Percentiles rank a stretch among this genome's conserved stretches.
phyloP scores from a whole-genome alignment of 2,888 invertebrate species.

The Rotaria socialis region DNA sequence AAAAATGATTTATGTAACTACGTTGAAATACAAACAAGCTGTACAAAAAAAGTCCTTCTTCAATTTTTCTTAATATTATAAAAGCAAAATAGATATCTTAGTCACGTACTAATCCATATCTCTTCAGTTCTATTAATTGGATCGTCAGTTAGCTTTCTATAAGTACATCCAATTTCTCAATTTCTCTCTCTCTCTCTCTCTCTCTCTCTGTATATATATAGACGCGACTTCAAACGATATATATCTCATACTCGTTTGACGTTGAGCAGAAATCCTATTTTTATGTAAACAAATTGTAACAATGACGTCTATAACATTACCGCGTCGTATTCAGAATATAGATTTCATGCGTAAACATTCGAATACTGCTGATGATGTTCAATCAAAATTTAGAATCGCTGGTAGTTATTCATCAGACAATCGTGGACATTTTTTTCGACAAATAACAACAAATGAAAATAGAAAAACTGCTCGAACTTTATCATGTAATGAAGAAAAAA shows the following conservation, averaged over 20 bases:
- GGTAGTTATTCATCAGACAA: not conserved
- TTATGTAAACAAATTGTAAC: not conserved
- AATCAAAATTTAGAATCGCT: not conserved
- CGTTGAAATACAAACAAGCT: too few relatives aligned
- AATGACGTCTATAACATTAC: not conserved
- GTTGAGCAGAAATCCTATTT: too few relatives aligned
- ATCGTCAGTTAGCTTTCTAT: not conserved
- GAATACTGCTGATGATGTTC: not conserved
- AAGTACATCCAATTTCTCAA: too few relatives aligned
- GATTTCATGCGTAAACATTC: not conserved
- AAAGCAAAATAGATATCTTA: not conserved
- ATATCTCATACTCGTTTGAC: not conserved
- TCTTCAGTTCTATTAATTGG: not conserved
- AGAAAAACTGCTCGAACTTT: not conserved
- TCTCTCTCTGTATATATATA: too few relatives aligned
- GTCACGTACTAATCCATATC: not conserved
- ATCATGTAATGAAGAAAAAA: not conserved
- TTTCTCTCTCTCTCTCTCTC: not conserved
- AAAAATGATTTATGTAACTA: not conserved
- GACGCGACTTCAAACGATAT: not conserved
- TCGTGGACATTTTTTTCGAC: not conserved
- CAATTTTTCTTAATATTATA: too few relatives aligned
- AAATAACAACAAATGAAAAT: not conserved
- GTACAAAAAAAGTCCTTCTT: too few relatives aligned
- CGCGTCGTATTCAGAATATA: not conserved